phyloP scores from a whole-genome alignment of 2,797 vertebrate genomes.

The Pangasius sanitwongsei region DNA sequence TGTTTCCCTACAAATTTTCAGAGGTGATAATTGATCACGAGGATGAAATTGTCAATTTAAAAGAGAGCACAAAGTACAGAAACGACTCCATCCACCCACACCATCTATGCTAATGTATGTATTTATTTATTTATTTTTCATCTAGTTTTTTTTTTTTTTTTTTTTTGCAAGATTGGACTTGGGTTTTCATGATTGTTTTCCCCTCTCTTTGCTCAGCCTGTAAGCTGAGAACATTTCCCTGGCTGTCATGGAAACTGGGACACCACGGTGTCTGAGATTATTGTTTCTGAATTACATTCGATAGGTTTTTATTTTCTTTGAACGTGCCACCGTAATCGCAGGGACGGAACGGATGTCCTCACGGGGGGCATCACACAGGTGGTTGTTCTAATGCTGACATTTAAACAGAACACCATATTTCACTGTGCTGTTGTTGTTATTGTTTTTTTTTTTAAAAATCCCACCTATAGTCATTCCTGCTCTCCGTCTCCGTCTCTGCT shows the following conservation, averaged over 20 bases:
- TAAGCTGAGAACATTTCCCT: conserved; percentile 51
- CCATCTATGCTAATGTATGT: neutral
- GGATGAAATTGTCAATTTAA: neutral
- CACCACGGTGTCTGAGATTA: conserved; percentile 41
- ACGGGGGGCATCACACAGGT: neutral
- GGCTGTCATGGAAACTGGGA: conserved; percentile 57
- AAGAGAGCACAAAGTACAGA: neutral
- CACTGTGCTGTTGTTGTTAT: neutral
- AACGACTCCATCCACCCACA: neutral
- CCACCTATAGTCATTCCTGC: neutral
- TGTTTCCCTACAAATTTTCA: neutral
- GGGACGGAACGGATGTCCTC: conserved; percentile 29
- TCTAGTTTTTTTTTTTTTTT: conserved; percentile 47
- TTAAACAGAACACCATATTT: conserved; percentile 28
- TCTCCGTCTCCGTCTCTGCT: neutral
- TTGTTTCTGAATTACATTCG: conserved; percentile 45
- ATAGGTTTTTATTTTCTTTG: conserved; percentile 45
- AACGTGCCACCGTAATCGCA: conserved; percentile 48
- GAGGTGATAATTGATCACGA: conserved; percentile 3
- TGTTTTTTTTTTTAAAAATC: neutral
- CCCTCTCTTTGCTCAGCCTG: conserved; percentile 12
- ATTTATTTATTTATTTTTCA: conserved; percentile 9
- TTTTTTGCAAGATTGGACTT: conserved; percentile 40
- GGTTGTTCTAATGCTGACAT: conserved; percentile 34
- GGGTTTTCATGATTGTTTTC: conserved; percentile 21